Evolutionary conservation across 2,888 invertebrate species (phyloP), one percentile per base, ranked within the genome.

Genomic region (Sinelater perroti): DNA sequence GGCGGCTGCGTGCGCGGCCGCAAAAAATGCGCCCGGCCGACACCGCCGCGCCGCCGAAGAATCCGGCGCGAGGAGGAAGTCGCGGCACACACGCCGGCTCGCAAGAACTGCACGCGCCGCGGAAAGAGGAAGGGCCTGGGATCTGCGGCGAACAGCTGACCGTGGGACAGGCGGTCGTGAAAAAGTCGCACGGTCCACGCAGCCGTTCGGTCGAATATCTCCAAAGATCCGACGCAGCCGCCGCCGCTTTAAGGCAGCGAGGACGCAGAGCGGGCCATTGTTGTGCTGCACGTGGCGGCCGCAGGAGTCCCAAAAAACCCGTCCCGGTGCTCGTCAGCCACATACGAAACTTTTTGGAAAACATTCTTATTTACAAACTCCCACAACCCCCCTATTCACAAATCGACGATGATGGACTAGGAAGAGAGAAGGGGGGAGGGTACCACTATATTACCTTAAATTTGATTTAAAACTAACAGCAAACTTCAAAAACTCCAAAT

Each of bases 111-210:
- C 44, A 35, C 11, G 49, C 33, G 18, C 16, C 20, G 45, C 42
- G 24, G 13, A 28, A 44, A 18, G 47, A 53, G 54, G 64, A 67
- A 63, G 63, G 64, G 65, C 62, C 64, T 63, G 64, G 67, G 67
- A 69, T 63, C 62, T 67, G 67, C 69, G 61, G 60, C 67, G 71
- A 72, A 72, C 77, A 72, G 73, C 75, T 76, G 80, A 79, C 80
- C 79, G 80, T 81, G 83, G 83, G 83, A 82, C 80, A 80, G 79
- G 74, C 76, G 75, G 75, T 81, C 80, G 82, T 83, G 84, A 84
- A 84, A 84, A 84, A 85, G 85, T 85, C 84, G 85, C 85, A 85
- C 83, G 83, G 81, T 84, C 82, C 81, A 77, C 76, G 74, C 75
- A 72, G 62, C 72, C 75, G 72, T 70, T 54, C 46, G 24, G 46